phyloP scores from a whole-genome alignment of 2,888 invertebrate species.

The Eilema depressum region DNA sequence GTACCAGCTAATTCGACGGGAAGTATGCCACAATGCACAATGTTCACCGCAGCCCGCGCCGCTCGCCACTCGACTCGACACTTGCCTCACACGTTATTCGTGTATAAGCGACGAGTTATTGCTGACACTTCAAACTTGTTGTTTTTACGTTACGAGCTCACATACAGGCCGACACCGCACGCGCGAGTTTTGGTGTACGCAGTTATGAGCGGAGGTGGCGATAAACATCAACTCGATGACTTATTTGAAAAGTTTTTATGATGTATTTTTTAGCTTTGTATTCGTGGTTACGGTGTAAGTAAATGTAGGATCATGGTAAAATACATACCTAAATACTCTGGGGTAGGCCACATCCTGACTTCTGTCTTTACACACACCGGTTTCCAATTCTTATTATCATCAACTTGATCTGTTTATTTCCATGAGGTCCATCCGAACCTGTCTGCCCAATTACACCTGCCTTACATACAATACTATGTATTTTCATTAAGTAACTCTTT shows the following conservation, averaged over 20 bases:
- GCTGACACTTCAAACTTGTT: slow-evolving; percentile 22
- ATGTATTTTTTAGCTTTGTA: slow-evolving; percentile 13
- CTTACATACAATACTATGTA: too few relatives aligned
- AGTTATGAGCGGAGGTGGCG: slow-evolving; percentile 10
- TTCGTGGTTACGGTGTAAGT: too few relatives aligned
- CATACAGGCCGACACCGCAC: slow-evolving; percentile 1
- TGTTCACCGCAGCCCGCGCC: background rate
- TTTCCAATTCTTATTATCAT: too few relatives aligned
- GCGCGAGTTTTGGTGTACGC: background rate
- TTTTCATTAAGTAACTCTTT: too few relatives aligned
- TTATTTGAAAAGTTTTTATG: slow-evolving; percentile 22
- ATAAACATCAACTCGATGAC: slow-evolving; percentile 21
- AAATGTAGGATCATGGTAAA: background rate
- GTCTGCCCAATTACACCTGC: too few relatives aligned
- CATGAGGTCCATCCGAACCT: too few relatives aligned
- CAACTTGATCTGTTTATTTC: too few relatives aligned
- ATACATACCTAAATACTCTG: background rate
- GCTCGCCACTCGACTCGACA: slow-evolving; percentile 11
- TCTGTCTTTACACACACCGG: too few relatives aligned
- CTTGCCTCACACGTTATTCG: slow-evolving; percentile 11
- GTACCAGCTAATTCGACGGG: background rate
- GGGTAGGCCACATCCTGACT: too few relatives aligned
- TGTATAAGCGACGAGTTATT: slow-evolving; percentile 16
- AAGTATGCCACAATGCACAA: background rate
- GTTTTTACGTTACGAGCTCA: slow-evolving; percentile 18